Conservation (phyloP, 2,113 vertebrate species). For the Malurus elegans region DNA sequence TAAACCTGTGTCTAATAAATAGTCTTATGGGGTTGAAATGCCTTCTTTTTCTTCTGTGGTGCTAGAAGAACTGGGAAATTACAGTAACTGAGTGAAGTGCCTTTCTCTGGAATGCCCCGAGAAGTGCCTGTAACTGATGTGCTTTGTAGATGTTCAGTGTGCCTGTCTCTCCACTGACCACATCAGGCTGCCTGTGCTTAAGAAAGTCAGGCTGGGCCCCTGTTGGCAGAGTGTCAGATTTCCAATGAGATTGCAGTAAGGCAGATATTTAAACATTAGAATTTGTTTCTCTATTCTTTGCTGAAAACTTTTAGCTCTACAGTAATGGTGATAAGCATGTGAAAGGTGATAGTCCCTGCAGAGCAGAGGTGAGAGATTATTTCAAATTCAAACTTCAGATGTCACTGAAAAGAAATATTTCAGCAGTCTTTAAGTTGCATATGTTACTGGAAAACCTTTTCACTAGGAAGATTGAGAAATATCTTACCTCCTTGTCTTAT, state of each 20-base stretch:
- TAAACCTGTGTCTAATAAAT: neutral
- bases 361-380: neutral
- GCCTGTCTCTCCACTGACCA: neutral
- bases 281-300: neutral
- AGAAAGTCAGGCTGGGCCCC: neutral
- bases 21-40: neutral
- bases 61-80: neutral
- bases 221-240: neutral
- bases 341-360: neutral
- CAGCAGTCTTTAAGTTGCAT: neutral
- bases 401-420: neutral
- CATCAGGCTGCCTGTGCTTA: neutral
- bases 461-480: neutral
- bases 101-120: neutral
- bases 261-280: neutral
- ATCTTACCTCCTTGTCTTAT: neutral
- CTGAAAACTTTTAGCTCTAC: neutral
- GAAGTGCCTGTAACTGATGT: neutral
- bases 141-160: neutral
- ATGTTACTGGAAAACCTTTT: neutral
- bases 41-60: neutral
- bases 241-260: neutral
- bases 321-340: fast-evolving
- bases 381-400: neutral
- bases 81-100: neutral